Conservation (phyloP, 2,888 invertebrate species). For the Alsophila aescularia region DNA sequence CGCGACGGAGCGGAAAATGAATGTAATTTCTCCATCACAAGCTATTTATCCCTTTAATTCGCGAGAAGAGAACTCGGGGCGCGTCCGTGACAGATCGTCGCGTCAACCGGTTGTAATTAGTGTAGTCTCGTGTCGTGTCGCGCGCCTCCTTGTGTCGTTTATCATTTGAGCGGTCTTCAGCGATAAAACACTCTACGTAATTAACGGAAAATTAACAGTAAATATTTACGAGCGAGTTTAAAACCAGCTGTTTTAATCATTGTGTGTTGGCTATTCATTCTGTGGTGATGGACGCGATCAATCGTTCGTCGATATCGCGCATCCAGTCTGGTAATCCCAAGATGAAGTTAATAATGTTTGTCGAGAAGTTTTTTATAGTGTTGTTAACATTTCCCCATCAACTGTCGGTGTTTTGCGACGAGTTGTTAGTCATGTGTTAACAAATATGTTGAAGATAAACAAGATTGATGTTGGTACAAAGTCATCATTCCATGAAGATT, state of each 20-base stretch:
- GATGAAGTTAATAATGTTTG: too few species aligned
- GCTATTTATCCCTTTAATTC: constrained; percentile 58
- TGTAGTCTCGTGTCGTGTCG: constrained; percentile 38
- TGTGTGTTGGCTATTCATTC: too few species aligned
- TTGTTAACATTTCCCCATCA: too few species aligned
- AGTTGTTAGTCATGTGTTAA: constrained; percentile 19
- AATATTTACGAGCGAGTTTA: background rate
- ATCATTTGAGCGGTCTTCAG: constrained; percentile 29
- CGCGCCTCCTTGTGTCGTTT: constrained; percentile 29
- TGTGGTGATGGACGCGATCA: too few species aligned
- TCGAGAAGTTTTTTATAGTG: too few species aligned
- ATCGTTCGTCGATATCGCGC: too few species aligned
- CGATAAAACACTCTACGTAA: constrained; percentile 1
- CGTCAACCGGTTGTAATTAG: constrained; percentile 48
- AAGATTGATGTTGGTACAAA: constrained; percentile 40
- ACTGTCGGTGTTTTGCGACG: background rate
- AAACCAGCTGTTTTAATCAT: background rate
- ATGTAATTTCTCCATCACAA: constrained; percentile 54
- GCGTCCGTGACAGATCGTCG: constrained; percentile 46
- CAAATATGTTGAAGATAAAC: constrained; percentile 34
- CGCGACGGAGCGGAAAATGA: constrained; percentile 49
- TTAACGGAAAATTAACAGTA: constrained; percentile 5
- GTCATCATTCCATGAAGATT: constrained; percentile 46
- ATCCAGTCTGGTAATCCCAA: too few species aligned
- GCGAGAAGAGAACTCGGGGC: constrained; percentile 42